Percentiles rank a stretch among this genome's conserved stretches.
Conservation (phyloP, 2,113 vertebrate species). For the Oceanites oceanicus region DNA sequence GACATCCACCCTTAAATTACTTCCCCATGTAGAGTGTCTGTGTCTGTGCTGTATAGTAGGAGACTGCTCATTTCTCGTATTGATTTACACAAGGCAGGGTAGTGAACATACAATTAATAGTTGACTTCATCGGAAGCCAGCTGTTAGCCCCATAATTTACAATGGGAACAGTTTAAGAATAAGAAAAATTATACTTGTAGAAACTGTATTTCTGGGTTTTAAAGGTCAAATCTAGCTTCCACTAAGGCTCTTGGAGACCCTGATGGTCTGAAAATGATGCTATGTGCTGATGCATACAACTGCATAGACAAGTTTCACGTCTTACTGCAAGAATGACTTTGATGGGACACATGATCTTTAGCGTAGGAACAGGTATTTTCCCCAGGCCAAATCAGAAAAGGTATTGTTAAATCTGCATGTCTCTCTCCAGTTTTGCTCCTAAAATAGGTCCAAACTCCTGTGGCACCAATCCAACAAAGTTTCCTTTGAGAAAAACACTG, state of each 20-base stretch:
- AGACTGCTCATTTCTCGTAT: constrained; percentile 74
- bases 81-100: constrained; percentile 78
- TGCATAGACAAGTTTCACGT: background rate
- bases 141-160: constrained; percentile 81
- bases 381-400: background rate
- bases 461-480: background rate
- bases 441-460: background rate
- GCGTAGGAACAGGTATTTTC: background rate
- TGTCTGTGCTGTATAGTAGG: constrained; percentile 52
- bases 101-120: constrained; percentile 82
- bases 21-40: constrained; percentile 54
- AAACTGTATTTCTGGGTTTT: constrained; percentile 72
- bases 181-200: constrained; percentile 67
- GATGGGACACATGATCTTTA: background rate
- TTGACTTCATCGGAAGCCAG: constrained; percentile 80
- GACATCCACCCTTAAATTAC: constrained; percentile 76
- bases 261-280: constrained; percentile 18
- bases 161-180: constrained; percentile 57
- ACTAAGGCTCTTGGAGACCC: constrained; percentile 35
- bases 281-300: background rate
- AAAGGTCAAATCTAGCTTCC: constrained; percentile 67
- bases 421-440: background rate
- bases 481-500: background rate
- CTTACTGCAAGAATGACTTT: constrained; percentile 2
- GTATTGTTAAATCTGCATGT: background rate